A percentile compares a stretch with the other conserved stretches of the same genome.
Evolutionary conservation across 2,113 vertebrate genomes (phyloP).

Genomic region (Atlantisia rogersi): DNA sequence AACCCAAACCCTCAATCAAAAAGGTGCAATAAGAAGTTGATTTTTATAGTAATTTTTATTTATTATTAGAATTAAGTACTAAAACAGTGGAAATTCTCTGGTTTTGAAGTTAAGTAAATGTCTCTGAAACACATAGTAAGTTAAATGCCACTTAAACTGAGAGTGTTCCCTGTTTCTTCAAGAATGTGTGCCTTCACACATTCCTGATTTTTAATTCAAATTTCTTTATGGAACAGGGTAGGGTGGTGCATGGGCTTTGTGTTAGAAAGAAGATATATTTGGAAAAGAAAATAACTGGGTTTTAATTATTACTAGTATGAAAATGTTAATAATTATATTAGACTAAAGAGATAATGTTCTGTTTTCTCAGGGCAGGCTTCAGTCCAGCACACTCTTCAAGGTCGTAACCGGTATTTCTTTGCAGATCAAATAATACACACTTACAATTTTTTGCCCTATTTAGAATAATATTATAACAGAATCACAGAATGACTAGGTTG

Average conservation of each 20-base stretch:
- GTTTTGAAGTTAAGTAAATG: background rate
- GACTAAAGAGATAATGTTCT: background rate
- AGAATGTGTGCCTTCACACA: background rate
- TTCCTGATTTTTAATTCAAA: background rate
- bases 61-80: background rate
- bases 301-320: background rate
- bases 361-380: background rate
- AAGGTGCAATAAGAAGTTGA: background rate
- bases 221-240: background rate
- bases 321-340: background rate
- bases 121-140: background rate
- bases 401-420: background rate
- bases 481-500: too few species aligned
- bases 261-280: background rate
- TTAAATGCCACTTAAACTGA: background rate
- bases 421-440: background rate
- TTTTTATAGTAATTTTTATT: background rate
- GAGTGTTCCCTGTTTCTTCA: background rate
- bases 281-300: rapidly evolving
- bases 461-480: background rate
- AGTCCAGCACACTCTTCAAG: background rate
- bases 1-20: too few species aligned
- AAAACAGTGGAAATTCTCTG: background rate
- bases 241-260: background rate
- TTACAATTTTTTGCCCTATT: background rate